These are phyloP conservation scores for Drosophila mojavensis DNA, from an alignment of 1,140 invertebrate genomes.

Conservation along the genomic window DNA sequence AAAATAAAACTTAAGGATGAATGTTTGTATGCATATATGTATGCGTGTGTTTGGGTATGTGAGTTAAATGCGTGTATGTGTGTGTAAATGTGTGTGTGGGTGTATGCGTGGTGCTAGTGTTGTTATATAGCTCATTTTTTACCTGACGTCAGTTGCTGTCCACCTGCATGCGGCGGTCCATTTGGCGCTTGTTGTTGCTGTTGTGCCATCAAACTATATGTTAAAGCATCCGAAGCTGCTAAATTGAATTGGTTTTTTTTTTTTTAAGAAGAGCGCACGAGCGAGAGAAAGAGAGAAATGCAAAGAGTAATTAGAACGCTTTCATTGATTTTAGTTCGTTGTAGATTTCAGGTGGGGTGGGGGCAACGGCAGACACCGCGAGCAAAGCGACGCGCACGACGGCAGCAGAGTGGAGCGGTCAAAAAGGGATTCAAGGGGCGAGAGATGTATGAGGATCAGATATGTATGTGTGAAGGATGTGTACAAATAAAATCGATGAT, in stretches of 20 bases:
- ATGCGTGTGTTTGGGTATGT: constrained; percentile 9
- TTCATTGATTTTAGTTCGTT: constrained; percentile 20
- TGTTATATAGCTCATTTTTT: constrained; percentile 35
- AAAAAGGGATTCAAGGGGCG: not conserved
- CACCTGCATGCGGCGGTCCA: constrained; percentile 81
- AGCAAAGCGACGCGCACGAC: constrained; percentile 68
- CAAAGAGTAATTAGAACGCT: constrained; percentile 57
- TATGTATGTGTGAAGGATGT: constrained; percentile 1
- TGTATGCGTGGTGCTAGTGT: constrained; percentile 6
- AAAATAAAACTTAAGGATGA: not conserved
- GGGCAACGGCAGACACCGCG: constrained; percentile 49
- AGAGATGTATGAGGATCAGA: not conserved
- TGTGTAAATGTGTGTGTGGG: constrained; percentile 9
- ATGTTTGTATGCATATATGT: constrained; percentile 1
- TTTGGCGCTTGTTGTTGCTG: constrained; percentile 72
- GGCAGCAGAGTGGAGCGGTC: constrained; percentile 24
- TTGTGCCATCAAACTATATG: constrained; percentile 84
- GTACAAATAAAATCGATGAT: not conserved
- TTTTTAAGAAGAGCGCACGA: constrained; percentile 13
- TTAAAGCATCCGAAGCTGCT: constrained; percentile 84
- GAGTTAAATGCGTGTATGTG: constrained; percentile 1
- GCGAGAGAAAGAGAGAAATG: constrained; percentile 56
- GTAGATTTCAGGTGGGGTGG: constrained; percentile 10
- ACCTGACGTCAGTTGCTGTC: constrained; percentile 80
- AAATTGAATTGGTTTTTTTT: constrained; percentile 42